Evolutionary conservation across 30 jellyfish, hydroid and myxozoan genomes (phyloP).

Genomic region (Aurelia aurita complex sp. Pacific): DNA sequence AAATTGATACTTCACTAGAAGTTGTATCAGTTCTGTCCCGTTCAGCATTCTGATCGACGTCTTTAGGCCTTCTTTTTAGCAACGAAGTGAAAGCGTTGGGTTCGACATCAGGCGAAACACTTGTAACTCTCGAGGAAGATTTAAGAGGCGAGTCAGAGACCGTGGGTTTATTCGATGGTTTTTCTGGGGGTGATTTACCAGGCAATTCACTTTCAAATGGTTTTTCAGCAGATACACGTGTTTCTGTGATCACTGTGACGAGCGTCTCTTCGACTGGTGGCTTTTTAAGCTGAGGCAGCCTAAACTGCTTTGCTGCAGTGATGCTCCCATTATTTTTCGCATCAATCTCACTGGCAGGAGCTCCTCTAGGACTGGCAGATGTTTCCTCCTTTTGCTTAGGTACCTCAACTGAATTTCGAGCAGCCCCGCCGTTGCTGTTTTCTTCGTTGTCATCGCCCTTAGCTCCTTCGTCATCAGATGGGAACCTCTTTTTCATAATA

Average conservation of each 20-base stretch:
- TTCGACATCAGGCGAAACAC: slow-evolving; percentile 7
- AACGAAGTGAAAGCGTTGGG: slow-evolving; percentile 40
- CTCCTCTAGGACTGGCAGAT: not conserved
- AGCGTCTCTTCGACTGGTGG: not conserved
- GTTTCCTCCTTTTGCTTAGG: not conserved
- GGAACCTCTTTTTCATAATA: slow-evolving; percentile 43
- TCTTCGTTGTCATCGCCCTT: not conserved
- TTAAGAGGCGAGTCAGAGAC: not conserved
- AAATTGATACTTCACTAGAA: slow-evolving; percentile 40
- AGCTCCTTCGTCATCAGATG: slow-evolving; percentile 2
- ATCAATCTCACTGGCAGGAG: not conserved
- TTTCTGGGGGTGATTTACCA: not conserved
- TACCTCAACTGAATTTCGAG: not conserved
- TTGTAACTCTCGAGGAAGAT: slow-evolving; percentile 4
- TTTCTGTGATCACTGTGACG: not conserved
- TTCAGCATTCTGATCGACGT: slow-evolving; percentile 38
- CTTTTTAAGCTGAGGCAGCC: slow-evolving; percentile 5
- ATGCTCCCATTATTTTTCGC: not conserved
- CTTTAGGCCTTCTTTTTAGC: slow-evolving; percentile 29
- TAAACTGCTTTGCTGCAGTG: not conserved
- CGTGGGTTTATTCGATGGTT: not conserved
- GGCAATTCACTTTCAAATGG: not conserved
- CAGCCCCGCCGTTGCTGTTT: not conserved
- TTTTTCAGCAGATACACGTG: not conserved
- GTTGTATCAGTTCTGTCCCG: slow-evolving; percentile 41